Percentiles rank a stretch among this genome's conserved stretches.
Conservation (phyloP, 2,797 vertebrate species). For the Bradypus variegatus region DNA sequence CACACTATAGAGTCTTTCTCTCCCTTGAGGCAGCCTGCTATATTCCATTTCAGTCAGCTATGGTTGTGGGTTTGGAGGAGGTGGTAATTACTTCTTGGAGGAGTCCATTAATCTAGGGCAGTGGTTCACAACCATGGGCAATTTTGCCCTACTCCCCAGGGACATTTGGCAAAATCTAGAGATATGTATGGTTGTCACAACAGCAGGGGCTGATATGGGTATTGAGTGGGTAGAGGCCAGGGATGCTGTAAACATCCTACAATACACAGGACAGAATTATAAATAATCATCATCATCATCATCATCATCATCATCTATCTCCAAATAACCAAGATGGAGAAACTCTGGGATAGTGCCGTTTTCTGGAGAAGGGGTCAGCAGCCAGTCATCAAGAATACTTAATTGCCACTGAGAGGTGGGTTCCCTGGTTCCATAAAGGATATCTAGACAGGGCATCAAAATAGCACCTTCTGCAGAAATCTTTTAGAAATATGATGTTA, state of each 20-base stretch:
- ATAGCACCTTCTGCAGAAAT: not conserved
- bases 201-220: not conserved
- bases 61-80: not conserved
- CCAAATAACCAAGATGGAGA: not conserved
- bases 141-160: not conserved
- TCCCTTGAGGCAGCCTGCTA: not conserved
- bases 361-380: not conserved
- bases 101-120: not conserved
- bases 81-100: not conserved
- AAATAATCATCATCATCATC: too few species aligned
- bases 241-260: not conserved
- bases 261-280: not conserved
- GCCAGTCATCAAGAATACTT: not conserved
- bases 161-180: not conserved
- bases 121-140: not conserved
- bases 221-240: not conserved
- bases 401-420: not conserved
- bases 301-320: too few species aligned
- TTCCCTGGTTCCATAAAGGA: not conserved
- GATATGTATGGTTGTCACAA: not conserved
- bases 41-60: not conserved
- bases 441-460: not conserved
- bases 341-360: not conserved
- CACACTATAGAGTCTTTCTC: not conserved
- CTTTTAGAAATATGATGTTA: not conserved